Evolutionary conservation across 64 coral and sea anemone genomes (phyloP), one percentile per base, ranked within the genome.

Genomic region (Actinia equina): DNA sequence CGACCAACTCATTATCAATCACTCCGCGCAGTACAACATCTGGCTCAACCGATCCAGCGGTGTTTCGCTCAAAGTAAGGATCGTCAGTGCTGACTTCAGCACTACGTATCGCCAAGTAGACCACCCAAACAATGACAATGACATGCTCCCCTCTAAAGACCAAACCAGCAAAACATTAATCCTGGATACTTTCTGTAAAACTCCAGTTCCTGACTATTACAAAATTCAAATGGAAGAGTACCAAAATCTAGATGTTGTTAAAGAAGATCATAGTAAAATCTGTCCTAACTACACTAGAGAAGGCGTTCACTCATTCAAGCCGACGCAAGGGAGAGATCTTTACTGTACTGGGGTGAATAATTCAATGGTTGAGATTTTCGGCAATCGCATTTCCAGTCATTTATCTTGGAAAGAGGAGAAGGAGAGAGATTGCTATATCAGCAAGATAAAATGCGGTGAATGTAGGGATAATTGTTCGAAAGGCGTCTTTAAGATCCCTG

Each of bases 31-130:
- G 8, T 95, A 84, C 22, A 18, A 49, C 45, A 53, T 91, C 17
- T 95, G 93, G 93, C 55, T 95, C 2, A 95, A 92, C 58, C 82
- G 93, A 53, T 86, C 86, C 17, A 91, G 93, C 70, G 89, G 86
- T 59, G 30, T 95, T 20, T 86, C 89, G 22, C 49, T 95, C 43
- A n/a, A 82, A 22, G 76, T 92, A 23, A 43, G 52, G 59, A 56
- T 95, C 17, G 45, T 85, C 11, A 52, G 16, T 18, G 83, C 77
- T 3, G 93, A 95, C 20, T 86, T 92, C 71, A 89, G 93, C 37
- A 86, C 93, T n/a, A 92, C 71, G 25, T 95, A 88, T 74, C 71
- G 77, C 9, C 88, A 95, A 26, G 86, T 89, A 44, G 23, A 65
- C 54, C 89, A 95, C 20, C 84, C 19, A 27, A 44, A 82, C 30